Evolutionary conservation across 2,113 vertebrate species (phyloP).

Genomic region (Thalassoma bifasciatum): DNA sequence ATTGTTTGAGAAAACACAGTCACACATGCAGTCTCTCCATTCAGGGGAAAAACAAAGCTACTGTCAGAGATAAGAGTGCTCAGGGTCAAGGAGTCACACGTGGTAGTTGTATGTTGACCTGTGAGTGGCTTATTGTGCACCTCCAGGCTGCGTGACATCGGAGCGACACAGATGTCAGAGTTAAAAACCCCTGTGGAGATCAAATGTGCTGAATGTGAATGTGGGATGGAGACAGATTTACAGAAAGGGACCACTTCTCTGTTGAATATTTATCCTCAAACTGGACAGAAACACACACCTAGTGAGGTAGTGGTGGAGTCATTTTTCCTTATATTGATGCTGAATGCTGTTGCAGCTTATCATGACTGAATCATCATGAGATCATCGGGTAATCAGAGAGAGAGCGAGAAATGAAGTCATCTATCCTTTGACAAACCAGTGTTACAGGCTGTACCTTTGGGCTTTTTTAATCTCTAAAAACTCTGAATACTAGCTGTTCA

Average conservation of each 20-base stretch:
- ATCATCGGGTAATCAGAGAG: too few species aligned
- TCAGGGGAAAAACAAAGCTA: background rate
- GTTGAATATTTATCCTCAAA: conserved; percentile 50
- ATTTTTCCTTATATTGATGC: too few species aligned
- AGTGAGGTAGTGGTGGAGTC: too few species aligned
- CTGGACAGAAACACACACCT: conserved; percentile 3
- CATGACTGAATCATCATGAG: too few species aligned
- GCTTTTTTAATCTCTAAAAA: background rate
- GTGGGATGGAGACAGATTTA: conserved; percentile 46
- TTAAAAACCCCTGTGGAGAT: conserved; percentile 48
- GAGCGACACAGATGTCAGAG: conserved; percentile 48
- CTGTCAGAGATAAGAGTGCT: background rate
- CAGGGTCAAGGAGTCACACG: conserved; percentile 11
- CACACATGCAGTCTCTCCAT: background rate
- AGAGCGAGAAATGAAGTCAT: too few species aligned
- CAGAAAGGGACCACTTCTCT: conserved; percentile 49
- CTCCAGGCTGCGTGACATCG: conserved; percentile 1
- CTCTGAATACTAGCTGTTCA: background rate
- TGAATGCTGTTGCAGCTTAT: too few species aligned
- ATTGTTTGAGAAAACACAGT: conserved; percentile 3
- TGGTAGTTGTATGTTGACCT: conserved; percentile 29
- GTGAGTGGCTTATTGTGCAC: conserved; percentile 13
- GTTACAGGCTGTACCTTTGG: too few species aligned
- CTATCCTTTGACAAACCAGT: background rate
- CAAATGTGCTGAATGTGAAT: conserved; percentile 55